Base-by-base conservation (phyloP, 2,113 vertebrate genomes). In the Collichthys lucidus region DNA sequence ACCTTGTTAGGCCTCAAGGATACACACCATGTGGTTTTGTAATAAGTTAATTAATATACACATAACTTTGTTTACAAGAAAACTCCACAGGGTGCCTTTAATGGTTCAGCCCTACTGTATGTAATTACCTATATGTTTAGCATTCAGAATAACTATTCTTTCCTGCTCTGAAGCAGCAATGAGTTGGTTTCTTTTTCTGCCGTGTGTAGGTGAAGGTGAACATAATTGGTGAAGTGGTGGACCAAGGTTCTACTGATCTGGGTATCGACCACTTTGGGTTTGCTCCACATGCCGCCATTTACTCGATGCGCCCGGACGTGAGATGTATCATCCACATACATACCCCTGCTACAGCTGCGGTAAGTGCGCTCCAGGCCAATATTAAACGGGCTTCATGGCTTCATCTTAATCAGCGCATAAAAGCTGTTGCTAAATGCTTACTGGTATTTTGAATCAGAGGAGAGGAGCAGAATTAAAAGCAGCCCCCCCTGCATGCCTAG, bases 211-310 rank as follows among this genome's bases (percentile, higher is more conserved):
- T 99, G 35, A 99, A 99, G 87, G 96, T 99, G 70, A 98, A 99
- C 91, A 97, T 99, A 78, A 93, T 98, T 3, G 97, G 97, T 66
- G 96, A 98, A 42, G 96, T 98, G n/a, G 97, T 99, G 91, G 97
- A 99, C 88, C 96, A 98, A 84, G 97, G 98, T 53, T 95, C 94
- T 72, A 97, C 96, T 1, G 94, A 95, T 80, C 91, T 99, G 85
- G 94, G 94, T 14, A 95, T 98, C 56, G 97, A 98, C 92, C 94
- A 89, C 1, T 93, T 95, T 29, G 97, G 96, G 82, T 99, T 99
- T 85, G 96, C 96, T 72, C 97, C 96, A 0, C 98, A 99, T n/a
- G 92, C 98, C 66, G 96, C 97, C 60, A 96, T 99, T 89, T 99
- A 99, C 89, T 97, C 96, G 47, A 96, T 95, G 42, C 96, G 98